These are phyloP conservation scores for Salarias fasciatus DNA, from an alignment of 2,797 vertebrate species.

Conservation along the genomic window DNA sequence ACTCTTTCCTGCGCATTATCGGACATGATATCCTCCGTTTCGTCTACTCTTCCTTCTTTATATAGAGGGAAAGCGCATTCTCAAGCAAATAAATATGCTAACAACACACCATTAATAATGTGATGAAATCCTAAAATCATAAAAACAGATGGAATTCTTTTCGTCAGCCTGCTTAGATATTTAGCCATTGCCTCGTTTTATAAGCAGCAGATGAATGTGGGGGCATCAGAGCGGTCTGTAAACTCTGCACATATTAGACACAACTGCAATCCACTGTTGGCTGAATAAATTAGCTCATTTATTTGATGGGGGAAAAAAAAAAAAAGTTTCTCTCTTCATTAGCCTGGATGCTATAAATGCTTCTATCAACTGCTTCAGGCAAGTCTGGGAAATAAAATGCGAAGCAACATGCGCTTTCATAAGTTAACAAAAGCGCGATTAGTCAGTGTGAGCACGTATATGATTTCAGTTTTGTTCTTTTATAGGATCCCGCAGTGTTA, in stretches of 20 bases:
- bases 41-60: background rate
- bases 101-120: slow-evolving; percentile 20
- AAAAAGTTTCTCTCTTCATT: slow-evolving; percentile 57
- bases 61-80: background rate
- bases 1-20: background rate
- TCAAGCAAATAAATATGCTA: slow-evolving; percentile 15
- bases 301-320: slow-evolving; percentile 45
- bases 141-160: slow-evolving; percentile 13
- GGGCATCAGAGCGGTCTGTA: slow-evolving; percentile 5
- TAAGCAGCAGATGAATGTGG: slow-evolving; percentile 7
- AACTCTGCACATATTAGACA: slow-evolving; percentile 33
- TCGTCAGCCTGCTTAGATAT: background rate
- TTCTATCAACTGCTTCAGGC: slow-evolving; percentile 35
- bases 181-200: slow-evolving; percentile 11
- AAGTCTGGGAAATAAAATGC: slow-evolving; percentile 26
- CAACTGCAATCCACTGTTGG: slow-evolving; percentile 24
- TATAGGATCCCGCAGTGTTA: too few species aligned
- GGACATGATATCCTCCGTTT: slow-evolving; percentile 1
- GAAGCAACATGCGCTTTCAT: slow-evolving; percentile 21
- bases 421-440: slow-evolving; percentile 5
- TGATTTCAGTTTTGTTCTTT: background rate
- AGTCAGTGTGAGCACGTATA: background rate
- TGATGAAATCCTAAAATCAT: slow-evolving; percentile 28
- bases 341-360: slow-evolving; percentile 50
- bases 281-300: slow-evolving; percentile 62